Evolutionary conservation across 2,113 vertebrate species (phyloP), one percentile per base, ranked within the genome.

Genomic region (Anguilla rostrata): DNA sequence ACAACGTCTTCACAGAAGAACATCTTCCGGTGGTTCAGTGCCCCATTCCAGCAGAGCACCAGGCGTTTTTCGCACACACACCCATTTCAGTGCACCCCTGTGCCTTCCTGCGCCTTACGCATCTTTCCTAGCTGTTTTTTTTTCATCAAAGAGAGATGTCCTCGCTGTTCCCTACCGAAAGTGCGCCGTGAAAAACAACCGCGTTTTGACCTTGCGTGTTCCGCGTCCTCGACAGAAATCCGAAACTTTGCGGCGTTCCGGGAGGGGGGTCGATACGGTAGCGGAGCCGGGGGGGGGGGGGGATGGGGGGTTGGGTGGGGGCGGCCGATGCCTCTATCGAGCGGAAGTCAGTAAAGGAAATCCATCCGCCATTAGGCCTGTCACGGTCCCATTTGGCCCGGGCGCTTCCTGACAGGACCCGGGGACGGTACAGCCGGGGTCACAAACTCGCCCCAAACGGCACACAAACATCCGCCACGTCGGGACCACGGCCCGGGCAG

Each of bases 291-390:
- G 84, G 41, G 40, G 20, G 26, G 84, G 34, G 34, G 34, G 34
- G 34, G 34, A 34, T 34, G 34, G 34, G 34, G 34, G 34, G 34
- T 34, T 1, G 34, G 34, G 2, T 46, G 22, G 26, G 84, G 41
- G 53, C 29, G 43, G 49, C 66, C 39, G 46, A 82, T 88, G 79
- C 20, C 80, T 15, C 60, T 63, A 53, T 53, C 8, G 5, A 71
- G 49, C n/a, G 78, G 75, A 41, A 57, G 34, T 34, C 34, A 40
- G 82, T 82, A 90, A 87, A 84, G 88, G 83, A 90, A 92, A 92
- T 90, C 88, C 81, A 88, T 91, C 89, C 53, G 43, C 87, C 89
- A 88, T 91, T 87, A 88, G 79, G 2, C 12, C 11, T 12, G 85
- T 85, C 85, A 83, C 39, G 22, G n/a, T 82, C 84, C 22, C 22